phyloP scores from a whole-genome alignment of 92 coral and sea anemone genomes.

The Zoanthus sansibaricus region DNA sequence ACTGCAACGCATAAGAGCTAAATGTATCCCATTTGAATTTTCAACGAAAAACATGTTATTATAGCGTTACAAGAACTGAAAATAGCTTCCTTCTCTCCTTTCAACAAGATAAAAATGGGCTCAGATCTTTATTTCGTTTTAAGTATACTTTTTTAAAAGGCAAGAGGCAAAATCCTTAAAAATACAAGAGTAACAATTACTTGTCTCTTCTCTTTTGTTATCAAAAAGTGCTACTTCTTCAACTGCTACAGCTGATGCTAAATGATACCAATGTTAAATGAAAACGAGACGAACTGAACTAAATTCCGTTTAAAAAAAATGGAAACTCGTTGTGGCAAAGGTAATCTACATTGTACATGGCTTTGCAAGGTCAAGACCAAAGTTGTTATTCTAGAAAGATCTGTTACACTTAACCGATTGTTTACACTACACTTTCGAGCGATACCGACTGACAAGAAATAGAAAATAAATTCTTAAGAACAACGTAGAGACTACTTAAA shows the following conservation, averaged over 20 bases:
- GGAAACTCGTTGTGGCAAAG: background rate
- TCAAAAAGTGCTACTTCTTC: too few species aligned
- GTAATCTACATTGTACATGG: background rate
- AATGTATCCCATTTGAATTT: background rate
- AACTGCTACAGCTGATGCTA: too few species aligned
- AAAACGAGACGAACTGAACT: background rate
- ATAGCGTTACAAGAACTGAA: background rate
- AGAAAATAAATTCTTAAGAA: background rate
- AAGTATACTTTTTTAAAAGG: background rate
- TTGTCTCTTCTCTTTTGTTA: too few species aligned
- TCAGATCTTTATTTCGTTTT: background rate
- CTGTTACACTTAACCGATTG: conserved; percentile 39
- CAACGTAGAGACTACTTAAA: background rate
- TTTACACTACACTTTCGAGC: conserved; percentile 30
- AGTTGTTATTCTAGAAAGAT: conserved; percentile 43
- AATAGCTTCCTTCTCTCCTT: background rate
- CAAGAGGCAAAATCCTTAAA: background rate
- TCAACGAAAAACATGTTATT: background rate
- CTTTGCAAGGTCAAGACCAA: conserved; percentile 39
- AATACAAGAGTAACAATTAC: background rate
- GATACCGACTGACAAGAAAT: background rate
- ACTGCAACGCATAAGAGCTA: conserved; percentile 17
- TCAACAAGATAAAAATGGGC: background rate
- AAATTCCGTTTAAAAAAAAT: background rate
- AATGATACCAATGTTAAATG: too few species aligned